Base-by-base conservation (phyloP, 2,113 vertebrate species). In the Clupea harengus region DNA sequence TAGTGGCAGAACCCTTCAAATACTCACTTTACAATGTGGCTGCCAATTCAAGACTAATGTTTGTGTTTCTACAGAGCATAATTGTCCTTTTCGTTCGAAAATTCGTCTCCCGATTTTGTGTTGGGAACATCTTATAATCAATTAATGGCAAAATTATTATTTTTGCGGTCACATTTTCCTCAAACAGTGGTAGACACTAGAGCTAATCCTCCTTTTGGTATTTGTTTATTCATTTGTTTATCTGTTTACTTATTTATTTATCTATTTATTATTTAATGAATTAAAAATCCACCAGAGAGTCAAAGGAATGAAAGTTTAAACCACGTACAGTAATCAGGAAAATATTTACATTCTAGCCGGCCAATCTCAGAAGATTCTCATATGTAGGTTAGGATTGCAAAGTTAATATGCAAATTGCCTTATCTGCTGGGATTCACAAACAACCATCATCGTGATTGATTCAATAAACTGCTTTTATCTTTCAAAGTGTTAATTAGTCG, bases 391-490 rank as follows among this genome's bases (percentile, higher is more conserved):
- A 97, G 96, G 96, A 95, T 96, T 94, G 96, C 96, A 95, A 96
- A 97, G 97, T 96, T 96, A 97, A 97, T 97, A 98, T 99, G 98
- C 97, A 99, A 99, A 99, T 98, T 95, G 95, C 93, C 96, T 99
- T 98, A 99, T 99, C 97, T 98, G 97, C 96, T 93, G 97, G 97
- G 97, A 97, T 95, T 98, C 98, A 99, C 97, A 99, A 99, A 98
- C 97, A 98, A 97, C 96, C 96, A 94, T 96, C 96, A 96, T 96
- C 96, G 96, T 97, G 97, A 99, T 97, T 98, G 97, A 99, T 98
- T 98, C 97, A 98, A 99, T 98, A 97, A 97, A 95, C 96, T 95
- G 95, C 96, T 97, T 98, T 98, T 98, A 99, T 99, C 98, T 98
- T 97, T 97, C 96, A 97, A 98, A 99, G 97, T 96, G 97, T 97